Evolutionary conservation across 2,797 vertebrate species (phyloP).

Genomic region (Alcedo atthis): DNA sequence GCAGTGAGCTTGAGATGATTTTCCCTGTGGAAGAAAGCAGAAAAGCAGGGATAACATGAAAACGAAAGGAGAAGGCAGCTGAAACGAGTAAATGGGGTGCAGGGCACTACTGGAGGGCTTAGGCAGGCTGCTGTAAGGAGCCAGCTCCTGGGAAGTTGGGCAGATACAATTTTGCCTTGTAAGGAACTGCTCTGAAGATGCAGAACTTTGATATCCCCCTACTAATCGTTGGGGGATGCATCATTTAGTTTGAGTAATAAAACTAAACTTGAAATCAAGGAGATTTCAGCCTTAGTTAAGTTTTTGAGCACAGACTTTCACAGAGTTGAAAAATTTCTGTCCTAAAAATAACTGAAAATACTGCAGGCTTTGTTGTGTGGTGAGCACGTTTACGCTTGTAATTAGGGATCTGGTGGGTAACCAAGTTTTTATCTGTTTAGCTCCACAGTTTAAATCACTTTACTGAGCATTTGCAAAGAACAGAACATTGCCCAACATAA

Average conservation of each 20-base stretch:
- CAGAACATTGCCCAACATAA: rapidly evolving
- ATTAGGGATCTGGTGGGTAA: background rate
- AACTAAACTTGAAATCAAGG: background rate
- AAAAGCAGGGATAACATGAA: background rate
- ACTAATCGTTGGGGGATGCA: background rate
- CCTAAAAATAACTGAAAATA: background rate
- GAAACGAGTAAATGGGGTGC: rapidly evolving
- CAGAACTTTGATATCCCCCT: background rate
- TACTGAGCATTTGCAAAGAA: background rate
- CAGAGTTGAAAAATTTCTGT: background rate
- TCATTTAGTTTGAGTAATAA: background rate
- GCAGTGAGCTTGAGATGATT: background rate
- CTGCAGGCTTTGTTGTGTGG: background rate
- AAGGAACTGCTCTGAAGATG: too few species aligned
- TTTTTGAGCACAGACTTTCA: background rate
- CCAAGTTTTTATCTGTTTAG: background rate
- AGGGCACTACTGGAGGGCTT: background rate
- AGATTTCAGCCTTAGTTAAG: background rate
- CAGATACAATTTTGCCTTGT: rapidly evolving
- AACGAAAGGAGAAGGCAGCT: background rate
- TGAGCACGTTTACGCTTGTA: background rate
- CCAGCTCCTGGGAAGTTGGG: background rate
- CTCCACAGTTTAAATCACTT: background rate
- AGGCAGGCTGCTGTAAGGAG: background rate
- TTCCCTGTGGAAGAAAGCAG: background rate